These are phyloP conservation scores for Festucalex cinctus DNA, from an alignment of 2,113 vertebrate genomes.

Conservation along the genomic window DNA sequence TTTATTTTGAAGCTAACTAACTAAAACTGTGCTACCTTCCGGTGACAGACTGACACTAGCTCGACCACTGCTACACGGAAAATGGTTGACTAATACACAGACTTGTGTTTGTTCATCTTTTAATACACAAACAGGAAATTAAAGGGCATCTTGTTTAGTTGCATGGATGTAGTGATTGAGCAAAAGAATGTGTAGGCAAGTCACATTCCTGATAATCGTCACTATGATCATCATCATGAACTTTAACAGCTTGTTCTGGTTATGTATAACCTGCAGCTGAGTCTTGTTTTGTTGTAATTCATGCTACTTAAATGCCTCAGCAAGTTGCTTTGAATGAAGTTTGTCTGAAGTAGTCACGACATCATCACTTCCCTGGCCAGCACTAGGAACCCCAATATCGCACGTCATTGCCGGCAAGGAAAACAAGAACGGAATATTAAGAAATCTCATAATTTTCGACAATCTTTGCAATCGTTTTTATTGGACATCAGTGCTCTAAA, in stretches of 20 bases:
- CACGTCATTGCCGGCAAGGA: neutral
- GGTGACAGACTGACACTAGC: too few species aligned
- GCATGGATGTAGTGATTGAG: constrained; percentile 15
- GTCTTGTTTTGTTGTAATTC: neutral
- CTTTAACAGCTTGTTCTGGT: neutral
- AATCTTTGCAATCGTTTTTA: neutral
- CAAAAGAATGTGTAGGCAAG: constrained; percentile 2
- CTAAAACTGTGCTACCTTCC: too few species aligned
- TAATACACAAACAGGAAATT: constrained; percentile 21
- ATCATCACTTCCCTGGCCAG: neutral
- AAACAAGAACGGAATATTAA: neutral
- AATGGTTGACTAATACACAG: too few species aligned
- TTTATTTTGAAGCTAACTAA: too few species aligned
- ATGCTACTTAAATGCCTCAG: neutral
- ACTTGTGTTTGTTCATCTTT: constrained; percentile 9
- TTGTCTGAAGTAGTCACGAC: neutral
- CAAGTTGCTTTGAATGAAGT: neutral
- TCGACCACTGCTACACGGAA: too few species aligned
- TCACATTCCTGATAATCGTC: neutral
- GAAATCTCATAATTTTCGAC: neutral
- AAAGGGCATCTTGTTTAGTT: constrained; percentile 8
- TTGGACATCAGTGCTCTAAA: neutral
- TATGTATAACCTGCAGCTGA: neutral
- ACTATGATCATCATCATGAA: constrained; percentile 2
- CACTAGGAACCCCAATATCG: neutral